Percentiles rank a stretch among this genome's conserved stretches.
These are phyloP conservation scores for Notamacropus eugenii DNA, from an alignment of 2,797 vertebrate genomes.

Conservation along the genomic window DNA sequence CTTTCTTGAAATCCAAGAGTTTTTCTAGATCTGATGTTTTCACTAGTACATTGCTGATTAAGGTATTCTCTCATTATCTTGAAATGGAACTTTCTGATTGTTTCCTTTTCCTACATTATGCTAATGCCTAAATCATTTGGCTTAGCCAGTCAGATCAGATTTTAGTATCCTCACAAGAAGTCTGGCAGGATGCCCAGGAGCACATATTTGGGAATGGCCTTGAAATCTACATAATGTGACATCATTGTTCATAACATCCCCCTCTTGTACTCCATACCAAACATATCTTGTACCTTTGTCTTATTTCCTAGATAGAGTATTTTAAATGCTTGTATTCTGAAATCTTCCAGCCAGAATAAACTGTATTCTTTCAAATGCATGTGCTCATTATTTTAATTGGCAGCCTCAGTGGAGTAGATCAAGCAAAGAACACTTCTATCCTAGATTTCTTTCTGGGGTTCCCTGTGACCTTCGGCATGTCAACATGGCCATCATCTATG, in stretches of 20 bases:
- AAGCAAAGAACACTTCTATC: conserved; percentile 68
- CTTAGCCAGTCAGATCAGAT: conserved; percentile 43
- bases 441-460: conserved; percentile 73
- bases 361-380: conserved; percentile 61
- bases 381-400: conserved; percentile 80
- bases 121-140: conserved; percentile 54
- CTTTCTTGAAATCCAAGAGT: conserved; percentile 34
- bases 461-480: conserved; percentile 70
- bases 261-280: background rate
- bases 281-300: conserved; percentile 4
- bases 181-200: conserved; percentile 36
- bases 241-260: background rate
- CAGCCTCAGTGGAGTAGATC: conserved; percentile 78
- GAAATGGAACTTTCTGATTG: conserved; percentile 3
- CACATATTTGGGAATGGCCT: background rate
- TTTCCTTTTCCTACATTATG: conserved; percentile 45
- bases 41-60: conserved; percentile 24
- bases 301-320: conserved; percentile 13
- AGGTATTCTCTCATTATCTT: conserved; percentile 8
- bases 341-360: conserved; percentile 68
- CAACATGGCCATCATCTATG: conserved; percentile 68
- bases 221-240: background rate
- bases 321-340: conserved; percentile 74
- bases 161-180: background rate
- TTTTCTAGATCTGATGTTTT: conserved; percentile 39